Base-by-base conservation (phyloP, 2,113 vertebrate genomes). In the Bombycilla garrulus region DNA sequence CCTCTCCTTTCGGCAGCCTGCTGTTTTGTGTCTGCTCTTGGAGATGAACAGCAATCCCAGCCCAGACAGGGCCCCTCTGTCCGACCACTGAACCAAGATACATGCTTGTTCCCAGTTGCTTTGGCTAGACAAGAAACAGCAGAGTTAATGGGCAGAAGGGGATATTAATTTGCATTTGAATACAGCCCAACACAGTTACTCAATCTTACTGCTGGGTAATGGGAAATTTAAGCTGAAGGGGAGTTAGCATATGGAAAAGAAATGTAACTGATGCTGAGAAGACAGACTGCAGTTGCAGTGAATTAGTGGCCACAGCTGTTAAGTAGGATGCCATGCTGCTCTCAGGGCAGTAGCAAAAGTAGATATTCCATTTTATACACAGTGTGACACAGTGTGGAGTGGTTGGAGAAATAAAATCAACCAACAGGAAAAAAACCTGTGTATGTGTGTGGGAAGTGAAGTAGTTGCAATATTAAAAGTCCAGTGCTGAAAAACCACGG, bases 161-260 rank as follows among this genome's bases (percentile, higher is more conserved):
- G 57, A 82, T 95, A 89, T 92, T 95, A 85, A 96, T 96, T 95
- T 97, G 95, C 93, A 97, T 96, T 94, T 96, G 96, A 95, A 97
- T 95, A 70, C 31, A 80, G 62, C 67, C 86, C 80, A 94, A 40
- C 74, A 85, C 89, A 90, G 87, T 96, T 95, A 88, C 89, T 95
- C 95, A 93, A 83, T 91, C 81, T 87, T 95, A 90, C 92, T 92
- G 76, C 87, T 88, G 92, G 90, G 58, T 83, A 96, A 96, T 67
- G 65, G 78, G 94, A 73, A 94, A 96, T 96, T 93, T 95, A 96
- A 88, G 88, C 82, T 95, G 60, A 90, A 93, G 85, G 58, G 48
- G 74, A 84, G 58, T 79, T 77, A 94, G 45, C 97, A 95, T 95
- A 92, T 90, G 94, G 97, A 85, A 95, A 95, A 94, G 91, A 91